A percentile compares a stretch with the other conserved stretches of the same genome.
These are phyloP conservation scores for Chaenodraco wilsoni DNA, from an alignment of 2,797 vertebrate genomes.

Conservation along the genomic window DNA sequence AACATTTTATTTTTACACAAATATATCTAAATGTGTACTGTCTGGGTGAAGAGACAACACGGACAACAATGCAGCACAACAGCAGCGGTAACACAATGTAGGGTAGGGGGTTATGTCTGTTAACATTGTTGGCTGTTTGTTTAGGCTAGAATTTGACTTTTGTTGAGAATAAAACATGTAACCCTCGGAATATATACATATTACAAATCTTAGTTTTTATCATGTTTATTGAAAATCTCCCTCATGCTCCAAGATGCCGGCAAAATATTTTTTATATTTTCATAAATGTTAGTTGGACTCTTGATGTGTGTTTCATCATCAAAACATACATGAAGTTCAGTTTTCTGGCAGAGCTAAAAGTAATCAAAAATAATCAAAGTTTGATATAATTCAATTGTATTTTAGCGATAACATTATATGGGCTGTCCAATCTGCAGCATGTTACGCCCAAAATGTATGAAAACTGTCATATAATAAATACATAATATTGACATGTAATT, in stretches of 20 bases:
- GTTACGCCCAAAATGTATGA: too few relatives aligned
- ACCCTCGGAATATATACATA: constrained; percentile 7
- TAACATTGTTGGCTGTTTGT: constrained; percentile 41
- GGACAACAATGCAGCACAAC: too few relatives aligned
- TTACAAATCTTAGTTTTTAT: constrained; percentile 17
- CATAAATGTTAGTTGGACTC: not conserved
- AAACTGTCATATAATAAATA: not conserved
- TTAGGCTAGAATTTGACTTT: constrained; percentile 50
- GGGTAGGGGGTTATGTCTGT: constrained; percentile 54
- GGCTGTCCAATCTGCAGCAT: too few relatives aligned
- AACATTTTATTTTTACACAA: not conserved
- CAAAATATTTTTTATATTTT: not conserved
- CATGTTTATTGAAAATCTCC: not conserved
- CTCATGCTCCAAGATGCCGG: too few relatives aligned
- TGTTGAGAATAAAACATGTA: constrained; percentile 23
- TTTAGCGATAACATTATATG: not conserved
- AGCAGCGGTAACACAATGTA: constrained; percentile 36
- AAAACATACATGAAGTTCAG: not conserved
- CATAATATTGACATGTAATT: not conserved
- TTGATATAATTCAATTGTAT: constrained; percentile 5
- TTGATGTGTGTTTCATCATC: constrained; percentile 15
- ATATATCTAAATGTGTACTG: constrained; percentile 28
- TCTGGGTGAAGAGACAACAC: constrained; percentile 53
- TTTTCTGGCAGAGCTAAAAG: constrained; percentile 15
- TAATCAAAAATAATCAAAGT: constrained; percentile 20